Percentiles rank a stretch among this genome's conserved stretches.
These are phyloP conservation scores for Saccostrea glomerata DNA, from an alignment of 1,140 invertebrate genomes.

Conservation along the genomic window DNA sequence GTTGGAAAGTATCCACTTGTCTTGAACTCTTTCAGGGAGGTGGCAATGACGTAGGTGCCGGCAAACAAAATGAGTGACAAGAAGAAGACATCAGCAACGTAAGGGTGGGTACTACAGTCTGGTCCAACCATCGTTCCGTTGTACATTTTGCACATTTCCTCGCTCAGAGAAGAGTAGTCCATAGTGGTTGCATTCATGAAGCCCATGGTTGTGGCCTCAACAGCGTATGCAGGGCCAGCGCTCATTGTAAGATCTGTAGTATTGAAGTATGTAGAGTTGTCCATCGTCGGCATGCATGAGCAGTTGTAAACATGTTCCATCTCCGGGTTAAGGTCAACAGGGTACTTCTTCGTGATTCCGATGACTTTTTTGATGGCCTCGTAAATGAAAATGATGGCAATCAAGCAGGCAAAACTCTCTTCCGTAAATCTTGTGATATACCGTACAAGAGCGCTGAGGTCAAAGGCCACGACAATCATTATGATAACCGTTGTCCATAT, in stretches of 20 bases:
- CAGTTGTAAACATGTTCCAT: conserved; percentile 65
- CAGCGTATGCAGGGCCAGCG: not conserved
- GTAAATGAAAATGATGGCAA: conserved; percentile 99
- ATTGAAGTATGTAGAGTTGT: conserved; percentile 44
- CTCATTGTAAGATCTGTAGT: conserved; percentile 30
- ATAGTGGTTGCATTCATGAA: conserved; percentile 24
- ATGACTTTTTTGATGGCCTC: conserved; percentile 88
- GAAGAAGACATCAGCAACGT: conserved; percentile 89
- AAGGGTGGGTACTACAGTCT: conserved; percentile 82
- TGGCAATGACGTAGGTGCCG: conserved; percentile 94
- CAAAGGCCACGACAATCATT: conserved; percentile 93
- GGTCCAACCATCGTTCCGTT: conserved; percentile 86
- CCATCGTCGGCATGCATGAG: conserved; percentile 61
- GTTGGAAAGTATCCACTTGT: conserved; percentile 95
- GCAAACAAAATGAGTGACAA: conserved; percentile 97
- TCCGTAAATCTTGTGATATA: conserved; percentile 99
- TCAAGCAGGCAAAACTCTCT: conserved; percentile 99
- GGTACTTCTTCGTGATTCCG: conserved; percentile 65
- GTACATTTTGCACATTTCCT: conserved; percentile 56
- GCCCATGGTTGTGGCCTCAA: conserved; percentile 26
- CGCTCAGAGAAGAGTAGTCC: conserved; percentile 56
- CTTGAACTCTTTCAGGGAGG: conserved; percentile 94
- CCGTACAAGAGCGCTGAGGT: conserved; percentile 97
- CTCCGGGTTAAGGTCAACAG: conserved; percentile 67
- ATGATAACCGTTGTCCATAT: conserved; percentile 94